These are phyloP conservation scores for Drosophila novamexicana DNA, from an alignment of 1,140 invertebrate species.

Conservation along the genomic window DNA sequence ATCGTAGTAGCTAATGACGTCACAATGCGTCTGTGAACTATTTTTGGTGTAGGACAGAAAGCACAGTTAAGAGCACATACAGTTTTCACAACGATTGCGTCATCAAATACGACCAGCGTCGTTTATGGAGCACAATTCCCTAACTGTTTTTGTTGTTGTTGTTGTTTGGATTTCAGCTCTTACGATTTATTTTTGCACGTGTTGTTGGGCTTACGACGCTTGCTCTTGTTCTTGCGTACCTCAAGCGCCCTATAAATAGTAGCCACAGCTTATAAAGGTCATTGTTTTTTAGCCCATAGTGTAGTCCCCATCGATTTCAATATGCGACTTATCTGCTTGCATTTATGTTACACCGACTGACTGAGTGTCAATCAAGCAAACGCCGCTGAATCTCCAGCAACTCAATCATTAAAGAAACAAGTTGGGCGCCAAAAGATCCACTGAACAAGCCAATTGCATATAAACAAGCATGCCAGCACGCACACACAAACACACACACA, in stretches of 20 bases:
- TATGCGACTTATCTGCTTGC: background rate
- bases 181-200: conserved; percentile 65
- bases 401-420: conserved; percentile 58
- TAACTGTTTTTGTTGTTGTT: conserved; percentile 7
- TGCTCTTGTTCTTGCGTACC: conserved; percentile 3
- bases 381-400: conserved; percentile 40
- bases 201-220: conserved; percentile 15
- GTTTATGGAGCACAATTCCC: background rate
- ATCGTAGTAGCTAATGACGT: conserved; percentile 63
- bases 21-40: conserved; percentile 55
- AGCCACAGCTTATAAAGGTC: conserved; percentile 12
- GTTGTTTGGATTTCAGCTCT: conserved; percentile 14
- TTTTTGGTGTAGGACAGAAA: conserved; percentile 46
- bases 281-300: conserved; percentile 8
- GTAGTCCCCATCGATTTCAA: background rate
- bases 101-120: conserved; percentile 43
- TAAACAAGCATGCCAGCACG: conserved; percentile 35
- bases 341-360: conserved; percentile 1
- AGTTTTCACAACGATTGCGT: conserved; percentile 58
- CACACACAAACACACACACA: conserved; percentile 22
- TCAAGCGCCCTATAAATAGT: conserved; percentile 41
- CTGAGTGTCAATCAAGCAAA: conserved; percentile 59
- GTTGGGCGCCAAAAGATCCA: conserved; percentile 78
- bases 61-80: conserved; percentile 1
- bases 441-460: conserved; percentile 74